Evolutionary conservation across 1,140 invertebrate species (phyloP), one percentile per base, ranked within the genome.

Genomic region (Drosophila pandora): DNA sequence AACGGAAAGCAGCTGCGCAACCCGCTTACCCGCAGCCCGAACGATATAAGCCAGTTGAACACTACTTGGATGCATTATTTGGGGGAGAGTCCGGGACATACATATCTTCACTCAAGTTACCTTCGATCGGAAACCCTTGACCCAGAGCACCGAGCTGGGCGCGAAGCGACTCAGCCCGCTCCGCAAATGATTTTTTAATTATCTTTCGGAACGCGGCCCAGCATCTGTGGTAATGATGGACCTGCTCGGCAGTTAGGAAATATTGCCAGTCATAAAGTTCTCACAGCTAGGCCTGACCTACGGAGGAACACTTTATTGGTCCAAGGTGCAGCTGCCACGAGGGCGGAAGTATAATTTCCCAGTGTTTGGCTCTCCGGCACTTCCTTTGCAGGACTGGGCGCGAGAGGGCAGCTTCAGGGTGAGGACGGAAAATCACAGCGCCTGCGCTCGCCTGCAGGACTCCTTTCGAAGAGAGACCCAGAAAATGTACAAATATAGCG

Each of bases 261-360:
- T 60, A 23, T 80, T 34, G 48, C 47, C 54, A 65, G 82, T 77
- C 82, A 84, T 81, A 76, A 69, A 80, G 43, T 69, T 84, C 80
- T 57, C 76, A 85, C 60, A 72, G 22, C 37, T 47, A 13, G 45
- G 74, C 82, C 79, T 84, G 81, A 84, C 81, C 81, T 87, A 81
- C 68, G 60, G 41, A 63, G 82, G 34, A 70, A 87, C 74, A 81
- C 69, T 81, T 81, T 87, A 84, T 84, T 81, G 81, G 82, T 82
- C 50, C 67, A 79, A 56, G 78, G 52, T 73, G 73, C 50, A 43
- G 62, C 49, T 71, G 61, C 50, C 49, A 47, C 30, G 69, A 71
- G 34, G 43, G 21, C 43, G 17, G 64, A 49, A 68, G 53, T 50
- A 72, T 67, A 21, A 58, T 56, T 81, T 87, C 62, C 60, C 70